A percentile compares a stretch with the other conserved stretches of the same genome.
Evolutionary conservation across 1,140 invertebrate species (phyloP).

Genomic region (Calliopsis andreniformis): DNA sequence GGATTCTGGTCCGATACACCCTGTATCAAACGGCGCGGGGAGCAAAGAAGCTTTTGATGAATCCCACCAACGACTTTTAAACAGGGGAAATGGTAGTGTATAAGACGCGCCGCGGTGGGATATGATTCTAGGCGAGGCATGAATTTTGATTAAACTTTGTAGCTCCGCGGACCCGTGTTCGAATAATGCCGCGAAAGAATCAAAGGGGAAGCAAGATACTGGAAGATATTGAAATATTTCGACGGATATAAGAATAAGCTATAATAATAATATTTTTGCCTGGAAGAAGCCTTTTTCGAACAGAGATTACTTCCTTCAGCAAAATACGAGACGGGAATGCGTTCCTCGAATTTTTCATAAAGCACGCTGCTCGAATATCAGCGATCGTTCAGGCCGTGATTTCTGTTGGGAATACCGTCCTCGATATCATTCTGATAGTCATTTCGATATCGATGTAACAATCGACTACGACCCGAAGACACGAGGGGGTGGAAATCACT

Average conservation of each 20-base stretch:
- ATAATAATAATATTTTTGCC: too few species aligned
- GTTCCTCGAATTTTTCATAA: slow-evolving; percentile 31
- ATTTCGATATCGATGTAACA: slow-evolving; percentile 5
- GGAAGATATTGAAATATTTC: background rate
- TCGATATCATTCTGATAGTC: slow-evolving; percentile 12
- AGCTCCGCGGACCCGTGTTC: background rate
- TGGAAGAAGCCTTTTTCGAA: background rate
- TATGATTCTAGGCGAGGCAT: slow-evolving; percentile 3
- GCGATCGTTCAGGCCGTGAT: slow-evolving; percentile 7
- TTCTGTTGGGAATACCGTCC: slow-evolving; percentile 34
- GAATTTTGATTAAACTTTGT: slow-evolving; percentile 38
- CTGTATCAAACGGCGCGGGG: background rate
- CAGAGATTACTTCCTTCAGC: background rate
- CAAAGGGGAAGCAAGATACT: background rate
- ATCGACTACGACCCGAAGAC: background rate
- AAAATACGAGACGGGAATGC: background rate
- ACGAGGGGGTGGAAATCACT: too few species aligned
- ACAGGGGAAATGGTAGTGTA: background rate
- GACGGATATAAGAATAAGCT: background rate
- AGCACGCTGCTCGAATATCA: background rate
- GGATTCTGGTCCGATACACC: slow-evolving; percentile 10
- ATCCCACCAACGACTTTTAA: slow-evolving; percentile 7
- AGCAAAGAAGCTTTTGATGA: slow-evolving; percentile 10
- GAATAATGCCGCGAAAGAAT: too few species aligned
- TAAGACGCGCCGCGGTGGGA: background rate